Base-by-base conservation (phyloP, 2,113 vertebrate genomes). In the Calyptomena viridis region DNA sequence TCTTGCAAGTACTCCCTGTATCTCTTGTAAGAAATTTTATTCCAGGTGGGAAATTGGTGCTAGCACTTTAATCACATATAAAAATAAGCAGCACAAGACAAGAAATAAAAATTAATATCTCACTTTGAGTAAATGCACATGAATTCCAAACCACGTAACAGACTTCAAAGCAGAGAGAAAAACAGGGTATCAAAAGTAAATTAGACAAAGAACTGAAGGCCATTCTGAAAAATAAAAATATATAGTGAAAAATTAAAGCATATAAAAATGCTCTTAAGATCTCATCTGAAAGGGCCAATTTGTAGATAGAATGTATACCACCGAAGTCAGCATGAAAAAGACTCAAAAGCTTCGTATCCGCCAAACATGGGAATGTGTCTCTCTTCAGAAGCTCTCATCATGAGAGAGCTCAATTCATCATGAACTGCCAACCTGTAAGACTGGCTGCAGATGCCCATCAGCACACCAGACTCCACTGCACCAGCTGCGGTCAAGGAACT, bases 141-240 rank as follows among this genome's bases (percentile, higher is more conserved):
- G 12, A 90, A 90, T 88, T 87, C 37, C 31, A 90, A 90, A 37
- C 28, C 52, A 64, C 33, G 27, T 35, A 95, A 77, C 18, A 78
- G 72, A 84, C 78, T 91, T 90, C 90, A 93, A 93, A 84, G 63
- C n/a, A 80, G 30, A 92, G 23, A 87, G 39, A 67, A 73, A 82
- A 93, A 58, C 12, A 58, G 63, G 14, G 5, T 53, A 84, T 67
- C 68, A 50, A 75, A 92, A 79, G 52, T 46, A 92, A 87, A 90
- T 88, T 37, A 84, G 19, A 84, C 63, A 85, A 84, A 93, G 71
- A 76, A 46, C 39, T 58, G 22, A 90, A 93, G 72, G 72, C 40
- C 84, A 71, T 58, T 63, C 35, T 93, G 68, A 84, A 75, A 92
- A 96, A 87, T 62, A 91, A 94, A 96, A 95, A 81, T 72, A 68